These are phyloP conservation scores for Cheilosia vulpina DNA, from an alignment of 2,888 invertebrate species.

Conservation along the genomic window DNA sequence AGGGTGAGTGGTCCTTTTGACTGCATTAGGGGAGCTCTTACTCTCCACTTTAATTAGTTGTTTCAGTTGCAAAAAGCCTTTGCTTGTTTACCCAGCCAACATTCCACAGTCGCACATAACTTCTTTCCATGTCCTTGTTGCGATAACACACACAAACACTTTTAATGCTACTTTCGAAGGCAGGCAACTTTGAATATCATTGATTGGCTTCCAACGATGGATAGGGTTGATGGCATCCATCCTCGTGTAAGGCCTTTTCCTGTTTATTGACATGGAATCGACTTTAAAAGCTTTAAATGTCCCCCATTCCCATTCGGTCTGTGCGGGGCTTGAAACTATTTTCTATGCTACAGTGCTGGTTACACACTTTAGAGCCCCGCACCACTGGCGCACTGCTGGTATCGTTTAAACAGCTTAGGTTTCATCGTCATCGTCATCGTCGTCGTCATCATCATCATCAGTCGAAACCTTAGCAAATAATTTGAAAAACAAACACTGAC, in stretches of 20 bases:
- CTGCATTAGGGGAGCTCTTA: slow-evolving; percentile 58
- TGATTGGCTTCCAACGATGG: slow-evolving; percentile 75
- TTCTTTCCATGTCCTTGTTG: slow-evolving; percentile 67
- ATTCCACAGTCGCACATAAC: slow-evolving; percentile 31
- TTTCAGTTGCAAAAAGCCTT: slow-evolving; percentile 69
- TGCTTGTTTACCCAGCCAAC: slow-evolving; percentile 71
- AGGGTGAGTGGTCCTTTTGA: slow-evolving; percentile 28
- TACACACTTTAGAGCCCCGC: slow-evolving; percentile 62
- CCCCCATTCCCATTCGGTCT: slow-evolving; percentile 31
- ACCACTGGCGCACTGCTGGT: slow-evolving; percentile 9
- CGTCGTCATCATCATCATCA: slow-evolving; percentile 59
- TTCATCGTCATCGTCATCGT: slow-evolving; percentile 49
- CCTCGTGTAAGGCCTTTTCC: slow-evolving; percentile 7
- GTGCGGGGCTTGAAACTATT: slow-evolving; percentile 53
- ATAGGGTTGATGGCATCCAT: slow-evolving; percentile 4
- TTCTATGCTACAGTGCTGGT: slow-evolving; percentile 51
- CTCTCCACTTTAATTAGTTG: slow-evolving; percentile 72
- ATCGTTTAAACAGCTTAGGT: slow-evolving; percentile 71
- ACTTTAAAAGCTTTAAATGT: slow-evolving; percentile 73
- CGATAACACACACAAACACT: slow-evolving; percentile 59
- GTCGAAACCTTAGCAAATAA: slow-evolving; percentile 75
- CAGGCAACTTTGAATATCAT: slow-evolving; percentile 65
- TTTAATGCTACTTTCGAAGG: slow-evolving; percentile 32
- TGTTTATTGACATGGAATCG: slow-evolving; percentile 65
- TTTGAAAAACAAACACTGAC: slow-evolving; percentile 74